Conservation (phyloP, 2,797 vertebrate species). For the Euthynnus affinis region DNA sequence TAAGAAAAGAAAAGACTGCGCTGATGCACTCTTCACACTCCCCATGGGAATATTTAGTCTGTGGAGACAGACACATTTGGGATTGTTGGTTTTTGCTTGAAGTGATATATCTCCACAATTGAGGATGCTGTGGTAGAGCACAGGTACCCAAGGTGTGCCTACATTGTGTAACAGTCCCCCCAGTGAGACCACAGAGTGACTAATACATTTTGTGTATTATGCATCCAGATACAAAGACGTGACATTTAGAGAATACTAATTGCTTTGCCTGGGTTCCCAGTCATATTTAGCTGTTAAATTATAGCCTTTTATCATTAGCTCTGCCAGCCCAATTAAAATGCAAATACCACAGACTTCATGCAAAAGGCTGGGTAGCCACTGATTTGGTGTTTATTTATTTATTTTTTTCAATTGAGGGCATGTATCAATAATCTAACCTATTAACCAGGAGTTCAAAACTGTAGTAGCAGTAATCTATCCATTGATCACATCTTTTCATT, state of each 20-base stretch:
- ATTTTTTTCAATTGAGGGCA: constrained; percentile 26
- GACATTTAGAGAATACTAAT: constrained; percentile 67
- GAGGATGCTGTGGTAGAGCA: constrained; percentile 34
- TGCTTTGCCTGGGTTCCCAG: constrained; percentile 42
- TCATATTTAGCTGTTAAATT: constrained; percentile 60
- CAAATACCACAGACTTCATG: constrained; percentile 48
- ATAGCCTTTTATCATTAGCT: constrained; percentile 57
- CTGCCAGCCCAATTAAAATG: constrained; percentile 64
- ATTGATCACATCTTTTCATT: constrained; percentile 22
- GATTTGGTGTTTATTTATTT: constrained; percentile 32
- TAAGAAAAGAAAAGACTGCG: constrained; percentile 31
- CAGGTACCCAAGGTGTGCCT: constrained; percentile 42
- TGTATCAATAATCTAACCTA: constrained; percentile 37
- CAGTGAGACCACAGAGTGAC: constrained; percentile 35
- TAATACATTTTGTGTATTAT: constrained; percentile 42
- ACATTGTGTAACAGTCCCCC: constrained; percentile 25
- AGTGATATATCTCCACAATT: constrained; percentile 26
- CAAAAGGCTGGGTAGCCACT: constrained; percentile 26
- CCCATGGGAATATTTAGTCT: constrained; percentile 51
- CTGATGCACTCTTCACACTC: constrained; percentile 47
- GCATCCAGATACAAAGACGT: constrained; percentile 47
- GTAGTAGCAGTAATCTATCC: background rate
- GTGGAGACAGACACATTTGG: constrained; percentile 51
- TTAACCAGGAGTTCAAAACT: constrained; percentile 15
- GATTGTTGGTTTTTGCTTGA: constrained; percentile 58